These are phyloP conservation scores for Osmoderma eremita DNA, from an alignment of 2,888 invertebrate species.

Conservation along the genomic window DNA sequence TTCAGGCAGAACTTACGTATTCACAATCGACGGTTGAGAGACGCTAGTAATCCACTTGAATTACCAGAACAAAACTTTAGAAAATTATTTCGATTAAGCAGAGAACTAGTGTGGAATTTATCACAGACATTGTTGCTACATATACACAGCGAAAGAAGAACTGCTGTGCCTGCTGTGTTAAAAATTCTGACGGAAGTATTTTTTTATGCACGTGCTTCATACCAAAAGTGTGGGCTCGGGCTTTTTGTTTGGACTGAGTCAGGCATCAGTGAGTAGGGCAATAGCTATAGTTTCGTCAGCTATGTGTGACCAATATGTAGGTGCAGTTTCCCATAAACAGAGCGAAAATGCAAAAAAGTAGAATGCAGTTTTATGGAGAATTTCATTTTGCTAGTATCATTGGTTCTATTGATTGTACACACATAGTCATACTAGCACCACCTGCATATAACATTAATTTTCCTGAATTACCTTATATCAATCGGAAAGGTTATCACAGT, in stretches of 20 bases:
- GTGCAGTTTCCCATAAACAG: too few relatives aligned
- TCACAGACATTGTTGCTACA: not conserved
- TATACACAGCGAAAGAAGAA: slow-evolving; percentile 1
- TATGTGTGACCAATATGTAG: not conserved
- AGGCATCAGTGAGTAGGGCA: not conserved
- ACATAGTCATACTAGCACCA: not conserved
- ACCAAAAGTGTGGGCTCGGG: not conserved
- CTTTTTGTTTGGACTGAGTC: not conserved
- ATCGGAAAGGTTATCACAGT: not conserved
- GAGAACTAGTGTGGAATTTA: slow-evolving; percentile 2
- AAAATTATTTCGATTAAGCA: not conserved
- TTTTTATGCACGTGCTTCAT: not conserved
- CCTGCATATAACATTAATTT: not conserved
- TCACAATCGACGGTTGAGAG: slow-evolving; percentile 1
- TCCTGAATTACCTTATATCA: slow-evolving; percentile 4
- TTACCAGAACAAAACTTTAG: too few relatives aligned
- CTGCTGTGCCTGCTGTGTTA: not conserved
- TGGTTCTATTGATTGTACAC: not conserved
- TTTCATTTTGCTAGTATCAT: too few relatives aligned
- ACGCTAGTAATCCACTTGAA: not conserved
- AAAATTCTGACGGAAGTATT: slow-evolving; percentile 1
- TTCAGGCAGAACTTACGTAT: not conserved
- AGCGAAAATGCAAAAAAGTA: too few relatives aligned
- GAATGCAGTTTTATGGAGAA: too few relatives aligned
- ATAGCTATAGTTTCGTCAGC: not conserved